Base-by-base conservation (phyloP, 2,888 invertebrate species). In the Andrena chrysosceles region DNA sequence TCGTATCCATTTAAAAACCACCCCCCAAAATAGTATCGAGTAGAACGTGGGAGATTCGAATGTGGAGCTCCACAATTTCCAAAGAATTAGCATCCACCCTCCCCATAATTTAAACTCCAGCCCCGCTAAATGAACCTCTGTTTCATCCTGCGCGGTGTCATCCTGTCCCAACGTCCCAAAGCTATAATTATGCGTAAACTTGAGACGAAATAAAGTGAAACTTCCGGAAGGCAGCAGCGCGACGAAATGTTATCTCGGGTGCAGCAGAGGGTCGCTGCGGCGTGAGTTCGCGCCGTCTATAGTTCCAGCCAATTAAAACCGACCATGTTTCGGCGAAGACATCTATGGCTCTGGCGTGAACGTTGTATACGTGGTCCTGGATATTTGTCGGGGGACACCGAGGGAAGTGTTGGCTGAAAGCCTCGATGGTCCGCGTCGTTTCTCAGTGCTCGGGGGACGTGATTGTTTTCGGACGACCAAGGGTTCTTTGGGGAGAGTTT, bases 181-280 rank as follows among this genome's bases (percentile, higher is more conserved):
- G 63, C 49, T 31, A 20, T 52, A 79, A 77, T 79, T 79, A 77
- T 77, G 64, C 59, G 35, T 49, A 69, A 77, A 77, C 52, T 79
- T 66, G 31, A 77, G 54, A 56, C 56, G 63, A 77, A 42, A 79
- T 59, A 59, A 69, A 69, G 63, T n/a, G 20, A 54, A 64, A 54
- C 35, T 64, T 56, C n/a, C 16, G 6, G 63, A 33, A 63, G 66
- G 48, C 20, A 8, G 7, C 1, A 26, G 2, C 8, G 20, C 49
- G 35, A 10, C n/a, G 49, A 29, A 69, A 56, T 42, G 69, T 77
- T 69, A 79, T 77, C 77, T 77, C 10, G 7, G n/a, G 16, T 8
- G 31, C 4, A 42, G 42, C 31, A 76, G 76, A 42, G 29, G 23
- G 42, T 31, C 23, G 54, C 42, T n/a, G 16, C 26, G 42, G 3